Base-by-base conservation (phyloP, 2,888 invertebrate species). In the Drosophila siamana region DNA sequence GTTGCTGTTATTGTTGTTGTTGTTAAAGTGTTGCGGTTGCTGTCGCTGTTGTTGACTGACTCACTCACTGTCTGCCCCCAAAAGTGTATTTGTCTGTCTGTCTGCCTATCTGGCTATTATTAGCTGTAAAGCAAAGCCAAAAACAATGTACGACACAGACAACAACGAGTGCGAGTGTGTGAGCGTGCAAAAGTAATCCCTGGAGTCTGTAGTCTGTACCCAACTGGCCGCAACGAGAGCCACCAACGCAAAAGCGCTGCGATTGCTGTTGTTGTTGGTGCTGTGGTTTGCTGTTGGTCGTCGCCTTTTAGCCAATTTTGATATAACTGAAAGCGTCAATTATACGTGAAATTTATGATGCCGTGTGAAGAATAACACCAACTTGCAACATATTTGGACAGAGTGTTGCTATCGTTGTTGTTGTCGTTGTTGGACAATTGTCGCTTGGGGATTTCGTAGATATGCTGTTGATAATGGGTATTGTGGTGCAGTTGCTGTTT, bases 301-400 rank as follows among this genome's bases (percentile, higher is more conserved):
- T 82, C 76, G 74, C 70, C 79, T 72, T 86, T 82, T 89, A 89
- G 85, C 89, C 86, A 86, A 89, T 83, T 86, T 86, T 89, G 89
- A 88, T 86, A 88, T 90, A 89, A 84, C 89, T 89, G 91, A 91
- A 89, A 89, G 89, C 89, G 89, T 89, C 91, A 89, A 89, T 89
- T 89, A 91, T 90, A 90, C 89, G 90, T 89, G 91, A 91, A 89
- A 89, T 89, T 91, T 89, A 89, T 89, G 91, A 89, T 91, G 90
- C 90, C 89, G 88, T 90, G 89, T 89, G 91, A 90, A 82, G 90
- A 89, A 90, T 90, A 88, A 88, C 86, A 86, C 88, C 85, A 86
- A 86, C 88, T 86, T 86, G 86, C 88, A 88, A 86, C 86, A 88
- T 88, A 86, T 86, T 88, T 86, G 88, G 86, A 88, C 88, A 86